Evolutionary conservation across 2,888 invertebrate genomes (phyloP).

Genomic region (Caenorhabditis drosophilae): DNA sequence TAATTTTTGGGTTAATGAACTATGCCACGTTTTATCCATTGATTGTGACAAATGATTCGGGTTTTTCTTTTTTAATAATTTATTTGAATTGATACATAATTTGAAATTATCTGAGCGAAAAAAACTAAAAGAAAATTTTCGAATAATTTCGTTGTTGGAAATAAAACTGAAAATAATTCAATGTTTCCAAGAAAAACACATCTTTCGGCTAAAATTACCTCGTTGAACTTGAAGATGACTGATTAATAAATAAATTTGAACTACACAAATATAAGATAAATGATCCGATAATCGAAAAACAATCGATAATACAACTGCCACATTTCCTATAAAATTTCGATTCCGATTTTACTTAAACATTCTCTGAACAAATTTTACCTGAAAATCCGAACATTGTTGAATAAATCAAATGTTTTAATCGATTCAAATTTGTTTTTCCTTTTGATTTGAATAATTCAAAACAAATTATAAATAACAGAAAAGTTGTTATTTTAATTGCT

Average conservation of each 20-base stretch:
- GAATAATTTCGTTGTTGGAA: too few species aligned
- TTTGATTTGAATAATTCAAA: slow-evolving; percentile 12
- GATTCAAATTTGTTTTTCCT: not conserved
- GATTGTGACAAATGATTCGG: too few species aligned
- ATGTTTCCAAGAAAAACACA: too few species aligned
- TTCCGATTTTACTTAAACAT: not conserved
- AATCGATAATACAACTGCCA: slow-evolving; percentile 62
- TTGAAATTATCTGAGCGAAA: too few species aligned
- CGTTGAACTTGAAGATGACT: slow-evolving; percentile 65
- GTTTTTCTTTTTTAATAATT: too few species aligned
- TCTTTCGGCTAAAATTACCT: slow-evolving; percentile 43
- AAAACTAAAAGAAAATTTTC: too few species aligned
- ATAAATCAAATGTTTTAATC: slow-evolving; percentile 13
- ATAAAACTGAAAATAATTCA: too few species aligned
- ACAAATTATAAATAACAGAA: slow-evolving; percentile 21
- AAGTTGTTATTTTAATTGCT: slow-evolving; percentile 30
- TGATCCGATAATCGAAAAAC: slow-evolving; percentile 59
- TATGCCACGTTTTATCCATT: too few species aligned
- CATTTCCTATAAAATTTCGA: slow-evolving; percentile 53
- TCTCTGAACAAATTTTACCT: slow-evolving; percentile 36
- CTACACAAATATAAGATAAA: slow-evolving; percentile 50
- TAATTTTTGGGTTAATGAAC: too few species aligned
- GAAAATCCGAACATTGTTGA: slow-evolving; percentile 57
- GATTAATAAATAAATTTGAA: slow-evolving; percentile 66
- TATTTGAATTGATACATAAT: too few species aligned